A percentile compares a stretch with the other conserved stretches of the same genome.
phyloP scores from a whole-genome alignment of 2,888 invertebrate genomes.

The Thera britannica region DNA sequence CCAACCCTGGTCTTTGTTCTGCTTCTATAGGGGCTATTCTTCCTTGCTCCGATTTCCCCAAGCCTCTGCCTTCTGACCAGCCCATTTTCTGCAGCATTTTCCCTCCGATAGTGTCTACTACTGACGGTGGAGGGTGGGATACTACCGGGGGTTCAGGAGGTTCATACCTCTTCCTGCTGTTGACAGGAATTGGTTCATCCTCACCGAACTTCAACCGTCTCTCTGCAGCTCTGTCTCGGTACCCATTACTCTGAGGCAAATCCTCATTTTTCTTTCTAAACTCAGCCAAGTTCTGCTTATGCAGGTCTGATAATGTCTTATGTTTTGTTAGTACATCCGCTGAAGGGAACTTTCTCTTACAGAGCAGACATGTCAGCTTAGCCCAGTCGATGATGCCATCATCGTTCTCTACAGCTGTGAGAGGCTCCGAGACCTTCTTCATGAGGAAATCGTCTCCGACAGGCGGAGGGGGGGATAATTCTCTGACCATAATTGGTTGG shows the following conservation, averaged over 20 bases:
- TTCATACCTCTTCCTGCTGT: conserved; percentile 71
- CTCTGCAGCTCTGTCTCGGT: conserved; percentile 98
- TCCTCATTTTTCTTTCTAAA: conserved; percentile 75
- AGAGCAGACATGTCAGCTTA: conserved; percentile 96
- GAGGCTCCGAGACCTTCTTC: conserved; percentile 72
- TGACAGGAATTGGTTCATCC: conserved; percentile 86
- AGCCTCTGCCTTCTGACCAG: conserved; percentile 98
- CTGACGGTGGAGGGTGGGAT: conserved; percentile 87
- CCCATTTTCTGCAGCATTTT: conserved; percentile 99
- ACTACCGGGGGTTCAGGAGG: conserved; percentile 81
- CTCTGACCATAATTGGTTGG: conserved; percentile 53
- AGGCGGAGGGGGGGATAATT: conserved; percentile 66
- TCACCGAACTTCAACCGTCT: conserved; percentile 96
- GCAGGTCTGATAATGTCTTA: conserved; percentile 96
- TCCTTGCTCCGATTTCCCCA: conserved; percentile 97
- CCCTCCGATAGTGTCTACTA: conserved; percentile 96
- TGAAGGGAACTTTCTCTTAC: conserved; percentile 97
- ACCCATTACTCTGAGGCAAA: conserved; percentile 78
- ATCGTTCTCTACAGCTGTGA: conserved; percentile 86
- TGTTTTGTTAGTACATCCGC: conserved; percentile 95
- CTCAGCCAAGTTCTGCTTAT: conserved; percentile 92
- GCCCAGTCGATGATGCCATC: conserved; percentile 94
- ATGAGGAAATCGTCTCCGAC: conserved; percentile 69
- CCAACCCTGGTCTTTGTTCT: conserved; percentile 87
- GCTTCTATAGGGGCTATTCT: conserved; percentile 96